A percentile compares a stretch with the other conserved stretches of the same genome.
These are phyloP conservation scores for Carassius gibelio DNA, from an alignment of 2,113 vertebrate genomes.

Conservation along the genomic window DNA sequence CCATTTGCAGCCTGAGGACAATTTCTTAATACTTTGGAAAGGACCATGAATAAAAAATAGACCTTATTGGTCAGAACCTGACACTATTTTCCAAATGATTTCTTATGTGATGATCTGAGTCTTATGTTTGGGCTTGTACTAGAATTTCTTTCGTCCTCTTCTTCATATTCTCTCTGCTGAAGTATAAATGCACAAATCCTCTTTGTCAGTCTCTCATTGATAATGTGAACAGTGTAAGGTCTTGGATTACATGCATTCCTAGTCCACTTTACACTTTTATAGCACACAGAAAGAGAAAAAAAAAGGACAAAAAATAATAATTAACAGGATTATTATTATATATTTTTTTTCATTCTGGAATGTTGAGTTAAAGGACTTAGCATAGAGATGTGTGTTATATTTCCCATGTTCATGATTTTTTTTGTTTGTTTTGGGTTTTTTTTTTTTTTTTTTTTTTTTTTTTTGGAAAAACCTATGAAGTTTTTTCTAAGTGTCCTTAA, in stretches of 20 bases:
- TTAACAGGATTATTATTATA: constrained; percentile 51
- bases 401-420: constrained; percentile 52
- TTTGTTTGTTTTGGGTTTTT: constrained; percentile 2
- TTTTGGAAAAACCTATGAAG: constrained; percentile 75
- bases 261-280: constrained; percentile 66
- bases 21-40: constrained; percentile 81
- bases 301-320: constrained; percentile 53
- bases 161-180: constrained; percentile 21
- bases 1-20: constrained; percentile 74
- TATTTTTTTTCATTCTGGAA: constrained; percentile 78
- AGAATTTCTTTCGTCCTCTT: constrained; percentile 58
- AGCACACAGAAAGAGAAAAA: constrained; percentile 70
- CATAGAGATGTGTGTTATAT: constrained; percentile 56
- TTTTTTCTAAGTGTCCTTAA: neutral
- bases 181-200: constrained; percentile 58
- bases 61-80: constrained; percentile 58
- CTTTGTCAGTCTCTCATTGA: constrained; percentile 80
- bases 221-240: constrained; percentile 95
- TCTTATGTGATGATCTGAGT: constrained; percentile 44
- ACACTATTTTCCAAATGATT: constrained; percentile 24
- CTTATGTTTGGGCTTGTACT: constrained; percentile 38
- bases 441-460: neutral
- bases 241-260: constrained; percentile 82
- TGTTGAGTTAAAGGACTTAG: constrained; percentile 78
- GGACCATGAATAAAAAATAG: constrained; percentile 67